Evolutionary conservation across 2,797 vertebrate species (phyloP), one percentile per base, ranked within the genome.

Genomic region (Sciurus carolinensis): DNA sequence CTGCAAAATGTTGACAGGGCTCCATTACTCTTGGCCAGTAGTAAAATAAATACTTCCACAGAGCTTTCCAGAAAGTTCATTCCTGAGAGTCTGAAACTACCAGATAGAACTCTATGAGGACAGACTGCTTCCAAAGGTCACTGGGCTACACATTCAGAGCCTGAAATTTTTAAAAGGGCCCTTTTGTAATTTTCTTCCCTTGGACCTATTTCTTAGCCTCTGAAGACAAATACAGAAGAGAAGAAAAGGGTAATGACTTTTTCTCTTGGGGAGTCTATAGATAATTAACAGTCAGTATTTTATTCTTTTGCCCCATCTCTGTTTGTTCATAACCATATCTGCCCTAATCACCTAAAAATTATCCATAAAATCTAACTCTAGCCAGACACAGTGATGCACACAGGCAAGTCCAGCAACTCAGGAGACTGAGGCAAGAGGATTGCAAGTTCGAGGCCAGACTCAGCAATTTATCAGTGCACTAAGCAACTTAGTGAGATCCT

Each of bases 191-290:
- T 71, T 59, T 59, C 84, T 77, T 52, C 44, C 44, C 52, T 47
- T 54, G 72, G 33, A 14, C 52, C 64, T 64, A 59, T 76, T 85
- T 72, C 71, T 87, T 84, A 76, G 39, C 44, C 64, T 80, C 67
- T 84, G 36, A 92, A 80, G 76, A 89, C 76, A 59, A 76, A 81
- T 77, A 69, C 28, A 64, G 80, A 83, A 67, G 22, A 85, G 13
- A 96, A 71, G 3, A 72, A 42, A 79, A 79, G 57, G 17, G 2
- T 47, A 20, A 62, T 82, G 3, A 7, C 33, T 39, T 75, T 87
- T 76, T 86, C 79, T 79, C 64, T 75, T n/a, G 33, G 64, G 91
- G 36, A 42, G 10, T 13, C 24, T 44, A 6, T 87, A 50, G 83
- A 57, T 50, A 44, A 79, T 73, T 91, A 50, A 87, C 72, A 89